Evolutionary conservation across 2,797 vertebrate species (phyloP), one percentile per base, ranked within the genome.

Genomic region (Ctenopoma kingsleyae): DNA sequence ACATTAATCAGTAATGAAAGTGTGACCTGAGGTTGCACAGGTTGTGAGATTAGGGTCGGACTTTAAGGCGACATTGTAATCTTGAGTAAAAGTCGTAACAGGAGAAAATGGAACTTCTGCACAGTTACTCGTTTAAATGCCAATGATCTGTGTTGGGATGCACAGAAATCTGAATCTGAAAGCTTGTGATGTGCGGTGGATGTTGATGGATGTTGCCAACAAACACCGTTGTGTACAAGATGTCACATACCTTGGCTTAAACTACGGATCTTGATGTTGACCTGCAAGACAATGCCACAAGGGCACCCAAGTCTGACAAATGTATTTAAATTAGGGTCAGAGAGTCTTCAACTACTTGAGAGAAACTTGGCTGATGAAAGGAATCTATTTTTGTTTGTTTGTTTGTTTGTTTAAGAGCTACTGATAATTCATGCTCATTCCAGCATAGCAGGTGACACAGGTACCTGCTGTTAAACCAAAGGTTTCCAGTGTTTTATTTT

Each of bases 41-140:
- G 50, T 35, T 49, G 63, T 12, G 36, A 80, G 81, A 85, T 85
- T 87, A 63, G 74, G 78, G 83, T 84, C 70, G 77, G 23, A 49
- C 5, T 9, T 22, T 49, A 22, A 47, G 68, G 35, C 30, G 5
- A 10, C 8, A 36, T 67, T 67, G 17, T 35, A 32, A 53, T 55
- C 22, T 9, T 57, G 46, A 41, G 57, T 58, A 59, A 71, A 46
- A 78, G 62, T 73, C 22, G 8, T 17, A 20, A 44, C 17, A 32
- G 23, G 48, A 63, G 49, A 48, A 60, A 17, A 36, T 1, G 5
- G 13, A 17, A 27, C 8, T 20, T 11, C 15, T 52, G 10, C 17
- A 23, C 0, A 12, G 25, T 30, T 51, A 46, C 41, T 6, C 16
- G 44, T 58, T 52, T 5, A 22, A 36, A 19, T 5, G n/a, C 16